phyloP scores from a whole-genome alignment of 2,888 invertebrate genomes.

The Hypsopygia costalis region DNA sequence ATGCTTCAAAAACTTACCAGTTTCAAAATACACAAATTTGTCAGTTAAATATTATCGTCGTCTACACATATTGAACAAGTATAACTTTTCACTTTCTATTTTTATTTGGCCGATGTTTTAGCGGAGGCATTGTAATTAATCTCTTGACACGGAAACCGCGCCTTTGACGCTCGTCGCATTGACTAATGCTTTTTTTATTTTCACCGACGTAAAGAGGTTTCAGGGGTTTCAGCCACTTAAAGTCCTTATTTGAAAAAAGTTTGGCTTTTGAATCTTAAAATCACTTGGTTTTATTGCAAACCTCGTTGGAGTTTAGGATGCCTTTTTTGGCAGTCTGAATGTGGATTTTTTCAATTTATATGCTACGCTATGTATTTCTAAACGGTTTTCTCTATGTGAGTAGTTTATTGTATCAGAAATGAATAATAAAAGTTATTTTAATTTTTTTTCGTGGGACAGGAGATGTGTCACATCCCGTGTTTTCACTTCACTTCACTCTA shows the following conservation, averaged over 20 bases:
- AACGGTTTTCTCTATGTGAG: too few species aligned
- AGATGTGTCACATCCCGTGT: too few species aligned
- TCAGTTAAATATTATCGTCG: too few species aligned
- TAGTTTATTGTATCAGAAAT: too few species aligned
- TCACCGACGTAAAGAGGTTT: slow-evolving; percentile 12
- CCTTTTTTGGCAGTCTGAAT: too few species aligned
- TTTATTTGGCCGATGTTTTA: slow-evolving; percentile 7
- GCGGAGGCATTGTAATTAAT: slow-evolving; percentile 5
- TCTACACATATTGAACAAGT: not conserved
- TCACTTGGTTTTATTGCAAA: not conserved
- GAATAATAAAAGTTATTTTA: too few species aligned
- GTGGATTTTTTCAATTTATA: too few species aligned
- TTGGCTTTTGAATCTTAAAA: slow-evolving; percentile 1
- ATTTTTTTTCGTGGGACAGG: too few species aligned
- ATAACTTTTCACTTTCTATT: slow-evolving; percentile 2
- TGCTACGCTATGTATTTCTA: too few species aligned
- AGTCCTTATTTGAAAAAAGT: slow-evolving; percentile 5
- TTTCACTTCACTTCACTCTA: too few species aligned
- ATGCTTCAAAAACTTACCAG: slow-evolving; percentile 3
- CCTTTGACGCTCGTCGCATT: slow-evolving; percentile 17
- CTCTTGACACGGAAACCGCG: not conserved
- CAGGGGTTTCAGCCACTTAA: slow-evolving; percentile 12
- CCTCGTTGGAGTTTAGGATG: not conserved
- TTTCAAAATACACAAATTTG: too few species aligned
- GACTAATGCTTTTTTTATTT: slow-evolving; percentile 21